Evolutionary conservation across 92 coral and sea anemone genomes (phyloP).

Genomic region (Bergia puertoricense): DNA sequence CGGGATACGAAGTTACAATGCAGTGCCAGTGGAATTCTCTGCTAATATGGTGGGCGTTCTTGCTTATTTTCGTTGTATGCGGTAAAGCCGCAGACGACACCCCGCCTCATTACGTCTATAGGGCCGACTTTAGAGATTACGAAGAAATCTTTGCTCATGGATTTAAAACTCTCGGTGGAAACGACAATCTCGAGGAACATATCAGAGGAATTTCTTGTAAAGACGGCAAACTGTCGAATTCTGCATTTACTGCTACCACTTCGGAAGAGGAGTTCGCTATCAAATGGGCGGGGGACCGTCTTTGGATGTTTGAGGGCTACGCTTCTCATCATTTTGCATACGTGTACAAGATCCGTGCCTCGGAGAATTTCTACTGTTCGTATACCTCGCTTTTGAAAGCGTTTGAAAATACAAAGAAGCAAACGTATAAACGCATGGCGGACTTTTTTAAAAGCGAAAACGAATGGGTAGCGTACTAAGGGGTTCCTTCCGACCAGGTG

Average conservation of each 20-base stretch:
- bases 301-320: neutral
- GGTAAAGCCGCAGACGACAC: neutral
- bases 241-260: conserved; percentile 18
- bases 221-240: neutral
- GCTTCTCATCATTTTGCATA: neutral
- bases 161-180: neutral
- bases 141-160: neutral
- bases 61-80: neutral
- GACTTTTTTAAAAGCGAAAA: neutral
- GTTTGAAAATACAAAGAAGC: neutral
- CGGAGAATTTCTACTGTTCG: neutral
- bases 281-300: conserved; percentile 11
- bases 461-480: conserved; percentile 17
- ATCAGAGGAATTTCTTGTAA: neutral
- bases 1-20: neutral
- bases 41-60: neutral
- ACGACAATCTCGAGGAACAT: conserved; percentile 1
- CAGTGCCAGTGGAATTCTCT: neutral
- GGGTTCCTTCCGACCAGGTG: neutral
- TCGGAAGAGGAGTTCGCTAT: neutral
- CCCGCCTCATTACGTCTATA: conserved; percentile 11
- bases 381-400: neutral
- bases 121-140: conserved; percentile 19
- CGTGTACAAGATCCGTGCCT: conserved; percentile 23
- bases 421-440: neutral